These are phyloP conservation scores for Rostratula benghalensis DNA, from an alignment of 2,113 vertebrate species.

Conservation along the genomic window DNA sequence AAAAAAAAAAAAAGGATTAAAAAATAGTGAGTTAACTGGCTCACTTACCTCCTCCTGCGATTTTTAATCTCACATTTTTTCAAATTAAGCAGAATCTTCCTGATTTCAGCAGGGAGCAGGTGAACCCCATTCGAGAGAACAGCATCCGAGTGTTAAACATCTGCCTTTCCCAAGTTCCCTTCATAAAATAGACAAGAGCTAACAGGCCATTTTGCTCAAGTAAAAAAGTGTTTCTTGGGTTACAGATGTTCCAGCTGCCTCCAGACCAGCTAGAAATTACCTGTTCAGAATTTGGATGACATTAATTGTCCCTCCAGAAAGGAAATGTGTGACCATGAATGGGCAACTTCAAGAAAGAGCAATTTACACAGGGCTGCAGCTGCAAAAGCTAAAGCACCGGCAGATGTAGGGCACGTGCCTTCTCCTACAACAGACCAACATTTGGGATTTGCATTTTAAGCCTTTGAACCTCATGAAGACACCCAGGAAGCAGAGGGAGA, in stretches of 20 bases:
- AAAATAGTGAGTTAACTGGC: background rate
- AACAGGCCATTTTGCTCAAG: background rate
- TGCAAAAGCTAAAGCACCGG: slow-evolving; percentile 9
- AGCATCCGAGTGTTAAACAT: background rate
- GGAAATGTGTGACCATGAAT: slow-evolving; percentile 27
- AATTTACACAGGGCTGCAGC: slow-evolving; percentile 23
- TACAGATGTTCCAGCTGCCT: slow-evolving; percentile 26
- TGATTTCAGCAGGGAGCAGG: background rate
- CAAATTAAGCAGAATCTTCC: background rate
- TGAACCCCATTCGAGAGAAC: background rate
- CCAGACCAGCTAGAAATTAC: slow-evolving; percentile 3
- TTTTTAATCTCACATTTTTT: background rate
- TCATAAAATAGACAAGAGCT: background rate
- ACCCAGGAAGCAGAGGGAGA: background rate
- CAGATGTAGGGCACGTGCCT: background rate
- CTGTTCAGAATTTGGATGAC: slow-evolving; percentile 5
- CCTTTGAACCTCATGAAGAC: background rate
- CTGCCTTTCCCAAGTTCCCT: background rate
- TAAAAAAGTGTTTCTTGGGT: background rate
- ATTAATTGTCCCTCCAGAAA: slow-evolving; percentile 37
- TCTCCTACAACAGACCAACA: slow-evolving; percentile 35
- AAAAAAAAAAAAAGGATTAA: too few species aligned
- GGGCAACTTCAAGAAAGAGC: slow-evolving; percentile 6
- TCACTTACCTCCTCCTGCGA: background rate
- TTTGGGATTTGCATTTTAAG: background rate